phyloP scores from a whole-genome alignment of 1,140 invertebrate species.

The Ctenoplectra terminalis region DNA sequence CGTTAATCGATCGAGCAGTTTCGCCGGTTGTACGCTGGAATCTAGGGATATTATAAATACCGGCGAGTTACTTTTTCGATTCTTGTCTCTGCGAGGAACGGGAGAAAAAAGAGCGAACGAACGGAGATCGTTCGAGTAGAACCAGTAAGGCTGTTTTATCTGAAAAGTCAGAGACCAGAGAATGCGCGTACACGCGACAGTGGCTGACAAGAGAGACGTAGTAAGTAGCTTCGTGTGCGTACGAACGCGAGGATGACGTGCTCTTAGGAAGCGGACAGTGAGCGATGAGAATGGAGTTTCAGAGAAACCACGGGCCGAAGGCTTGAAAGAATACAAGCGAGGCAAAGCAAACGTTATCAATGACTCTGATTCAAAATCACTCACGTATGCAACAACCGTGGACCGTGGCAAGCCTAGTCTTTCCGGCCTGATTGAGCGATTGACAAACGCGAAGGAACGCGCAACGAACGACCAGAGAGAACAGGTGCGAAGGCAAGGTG shows the following conservation, averaged over 20 bases:
- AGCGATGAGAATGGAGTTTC: not conserved
- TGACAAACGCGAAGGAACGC: constrained; percentile 8
- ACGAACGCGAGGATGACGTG: not conserved
- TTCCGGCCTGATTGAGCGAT: constrained; percentile 12
- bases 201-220: not conserved
- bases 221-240: not conserved
- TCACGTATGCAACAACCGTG: not conserved
- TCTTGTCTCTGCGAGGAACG: not conserved
- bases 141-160: not conserved
- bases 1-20: constrained; percentile 23
- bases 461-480: not conserved
- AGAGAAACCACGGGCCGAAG: not conserved
- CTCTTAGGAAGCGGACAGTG: not conserved
- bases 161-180: not conserved
- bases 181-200: not conserved
- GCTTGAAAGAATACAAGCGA: not conserved
- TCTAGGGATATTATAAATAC: not conserved
- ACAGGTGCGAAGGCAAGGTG: constrained; percentile 19
- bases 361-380: constrained; percentile 5
- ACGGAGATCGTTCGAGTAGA: not conserved
- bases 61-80: not conserved
- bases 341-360: constrained; percentile 9
- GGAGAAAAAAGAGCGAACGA: not conserved
- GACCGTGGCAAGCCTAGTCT: not conserved
- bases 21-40: not conserved